Conservation (phyloP, 2,113 vertebrate genomes). For the Alethe diademata region DNA sequence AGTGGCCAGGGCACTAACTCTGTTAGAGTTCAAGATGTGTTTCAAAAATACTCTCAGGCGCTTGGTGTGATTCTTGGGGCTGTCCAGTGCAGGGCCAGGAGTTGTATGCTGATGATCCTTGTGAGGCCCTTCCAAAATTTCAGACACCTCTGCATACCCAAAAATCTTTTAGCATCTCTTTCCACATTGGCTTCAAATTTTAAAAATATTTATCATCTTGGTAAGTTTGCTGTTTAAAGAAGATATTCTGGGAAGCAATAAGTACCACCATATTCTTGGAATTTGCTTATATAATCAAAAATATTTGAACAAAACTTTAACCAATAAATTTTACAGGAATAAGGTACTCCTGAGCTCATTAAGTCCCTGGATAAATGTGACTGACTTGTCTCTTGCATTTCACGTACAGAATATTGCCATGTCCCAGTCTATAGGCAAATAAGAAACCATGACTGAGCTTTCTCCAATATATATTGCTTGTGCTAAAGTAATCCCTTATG, state of each 20-base stretch:
- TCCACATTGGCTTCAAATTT: not conserved
- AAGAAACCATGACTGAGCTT: not conserved
- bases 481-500: not conserved
- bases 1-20: not conserved
- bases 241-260: not conserved
- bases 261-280: not conserved
- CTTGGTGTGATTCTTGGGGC: not conserved
- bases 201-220: not conserved
- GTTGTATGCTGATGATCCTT: not conserved
- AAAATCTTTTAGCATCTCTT: not conserved
- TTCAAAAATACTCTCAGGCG: not conserved
- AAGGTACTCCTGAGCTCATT: not conserved
- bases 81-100: not conserved
- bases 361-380: not conserved
- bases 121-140: not conserved
- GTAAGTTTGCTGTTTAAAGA: not conserved
- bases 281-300: not conserved
- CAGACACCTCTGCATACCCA: not conserved
- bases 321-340: not conserved
- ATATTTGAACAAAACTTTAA: not conserved
- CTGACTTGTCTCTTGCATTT: not conserved
- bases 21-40: not conserved
- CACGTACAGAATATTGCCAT: not conserved
- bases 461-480: not conserved
- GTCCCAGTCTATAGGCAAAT: not conserved